Evolutionary conservation across 2,888 invertebrate species (phyloP), one percentile per base, ranked within the genome.

Genomic region (Steinernema hermaphroditum): DNA sequence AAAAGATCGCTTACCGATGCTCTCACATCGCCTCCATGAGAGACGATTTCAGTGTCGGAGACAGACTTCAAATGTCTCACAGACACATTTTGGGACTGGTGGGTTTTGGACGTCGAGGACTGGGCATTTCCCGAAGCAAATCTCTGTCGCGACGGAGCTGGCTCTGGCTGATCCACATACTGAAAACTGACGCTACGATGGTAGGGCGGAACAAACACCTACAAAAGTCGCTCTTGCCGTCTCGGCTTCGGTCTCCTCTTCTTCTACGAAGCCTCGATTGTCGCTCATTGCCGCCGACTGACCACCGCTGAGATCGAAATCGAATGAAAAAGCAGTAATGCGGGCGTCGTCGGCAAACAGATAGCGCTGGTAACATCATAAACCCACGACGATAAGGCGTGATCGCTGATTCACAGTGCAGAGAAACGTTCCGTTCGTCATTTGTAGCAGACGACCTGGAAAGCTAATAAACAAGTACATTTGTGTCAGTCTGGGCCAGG

Each of bases 261-360:
- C 62, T 29, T 62, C 62, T 2, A 32, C 62, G 16, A 62, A 62
- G 1, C 32, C 62, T 1, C 19, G 32, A 32, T 62, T 62, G 16
- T 62, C 62, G 32, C 27, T 32, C 62, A 62, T 62, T 2, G 6
- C 8, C 14, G 27, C 8, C 14, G 27, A 4, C 2, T 32, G 16
- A 34, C 62, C 62, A 34, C 22, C 29, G 16, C 14, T 37, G 37
- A 34, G 27, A 34, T 16, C 32, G 62, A 32, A 62, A 62, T 37
- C 62, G 62, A 29, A 24, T 62, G 62, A 62, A 62, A 62, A 62
- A 62, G 62, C 27, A 12, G 62, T 32, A 62, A 62, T 62, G 29
- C 62, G 62, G 29, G 27, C 62, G 32, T 6, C 27, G 32, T 8
- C 32, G 62, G 34, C 62, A 62, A 62, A 62, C 62, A 62, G 29